Evolutionary conservation across 1,140 invertebrate species (phyloP), one percentile per base, ranked within the genome.

Genomic region (Conus betulinus): DNA sequence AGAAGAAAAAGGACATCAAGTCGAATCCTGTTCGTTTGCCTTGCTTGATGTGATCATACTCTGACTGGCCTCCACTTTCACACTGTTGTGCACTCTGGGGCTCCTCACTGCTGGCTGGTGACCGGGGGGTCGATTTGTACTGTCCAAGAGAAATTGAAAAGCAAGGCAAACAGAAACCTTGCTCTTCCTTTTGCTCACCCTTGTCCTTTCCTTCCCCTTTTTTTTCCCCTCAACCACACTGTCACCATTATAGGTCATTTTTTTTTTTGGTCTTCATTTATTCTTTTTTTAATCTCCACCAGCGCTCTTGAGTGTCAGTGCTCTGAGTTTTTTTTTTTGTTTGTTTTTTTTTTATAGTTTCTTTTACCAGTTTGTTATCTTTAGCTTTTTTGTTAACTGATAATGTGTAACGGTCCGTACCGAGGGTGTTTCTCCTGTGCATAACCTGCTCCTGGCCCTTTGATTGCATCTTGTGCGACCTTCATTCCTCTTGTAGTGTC

Each of bases 31-130:
- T 39, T 39, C 39, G 39, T 39, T 39, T 39, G 67, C 67, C 67
- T n/a, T 71, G 23, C 20, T 71, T 71, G 67, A 11, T 60, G 57
- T 60, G 57, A 60, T 60, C 8, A 15, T 60, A 60, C 57, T 60
- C 57, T 84, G 60, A 85, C 89, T 90, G 89, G 89, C 89, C 89
- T 90, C 89, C 84, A 67, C 88, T 90, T 84, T 74, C 88, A 91
- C 91, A 91, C 91, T 90, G 89, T 88, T 85, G 85, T 91, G 91
- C 92, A 92, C 92, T 92, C 91, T 88, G 88, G 90, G 92, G 92
- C 90, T 82, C 67, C n/a, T 57, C 60, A 55, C 60, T 55, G 82
- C 82, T 63, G 82, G 82, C 53, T 63, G 52, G 53, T 57, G 53
- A 63, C 39, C 11, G n/a, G n/a, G 82, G 53, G 53, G 53, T 27